phyloP scores from a whole-genome alignment of 2,113 vertebrate species.

The Myiagra hebetior region DNA sequence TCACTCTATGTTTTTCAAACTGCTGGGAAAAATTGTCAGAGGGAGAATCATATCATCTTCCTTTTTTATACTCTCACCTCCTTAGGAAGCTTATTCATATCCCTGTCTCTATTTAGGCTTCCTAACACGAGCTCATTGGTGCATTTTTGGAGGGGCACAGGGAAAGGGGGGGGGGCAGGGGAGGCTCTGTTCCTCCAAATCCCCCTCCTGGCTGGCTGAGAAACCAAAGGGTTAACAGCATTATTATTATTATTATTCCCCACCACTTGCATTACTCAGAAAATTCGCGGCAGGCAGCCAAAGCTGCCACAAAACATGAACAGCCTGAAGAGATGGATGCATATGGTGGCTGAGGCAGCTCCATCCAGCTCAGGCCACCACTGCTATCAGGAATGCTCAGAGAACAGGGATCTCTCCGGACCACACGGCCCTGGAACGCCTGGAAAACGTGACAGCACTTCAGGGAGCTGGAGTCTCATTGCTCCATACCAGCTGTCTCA shows the following conservation, averaged over 20 bases:
- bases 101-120: neutral
- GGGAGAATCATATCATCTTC: neutral
- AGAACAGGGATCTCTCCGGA: neutral
- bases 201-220: neutral
- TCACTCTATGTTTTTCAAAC: neutral
- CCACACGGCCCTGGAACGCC: fast-evolving
- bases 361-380: neutral
- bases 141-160: neutral
- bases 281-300: neutral
- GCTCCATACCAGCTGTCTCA: neutral
- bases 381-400: neutral
- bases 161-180: neutral
- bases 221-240: neutral
- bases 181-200: neutral
- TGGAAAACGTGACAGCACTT: fast-evolving
- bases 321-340: neutral
- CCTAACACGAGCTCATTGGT: fast-evolving
- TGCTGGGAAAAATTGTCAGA: neutral
- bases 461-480: neutral
- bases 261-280: conserved; percentile 1
- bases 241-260: neutral
- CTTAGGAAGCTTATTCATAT: neutral
- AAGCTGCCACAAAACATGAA: neutral
- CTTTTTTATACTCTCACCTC: neutral
- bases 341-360: neutral